phyloP scores from a whole-genome alignment of 2,113 vertebrate genomes.

The Cyprinodon variegatus region DNA sequence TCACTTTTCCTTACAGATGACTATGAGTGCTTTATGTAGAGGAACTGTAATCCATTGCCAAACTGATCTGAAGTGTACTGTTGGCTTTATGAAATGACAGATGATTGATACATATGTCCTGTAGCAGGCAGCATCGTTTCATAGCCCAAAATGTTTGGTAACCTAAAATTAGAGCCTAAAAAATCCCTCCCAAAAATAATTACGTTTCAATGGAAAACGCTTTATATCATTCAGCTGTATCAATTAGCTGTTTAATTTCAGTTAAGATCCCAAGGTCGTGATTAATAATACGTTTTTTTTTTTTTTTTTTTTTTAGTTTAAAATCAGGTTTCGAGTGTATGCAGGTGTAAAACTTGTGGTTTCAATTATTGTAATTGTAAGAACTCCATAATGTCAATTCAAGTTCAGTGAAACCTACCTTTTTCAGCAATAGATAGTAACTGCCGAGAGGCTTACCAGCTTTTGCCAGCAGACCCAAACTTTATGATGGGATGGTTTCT shows the following conservation, averaged over 20 bases:
- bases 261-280: neutral
- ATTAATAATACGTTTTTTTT: neutral
- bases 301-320: neutral
- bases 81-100: too few species aligned
- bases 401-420: neutral
- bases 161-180: neutral
- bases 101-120: too few species aligned
- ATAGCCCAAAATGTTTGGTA: neutral
- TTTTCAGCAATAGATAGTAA: neutral
- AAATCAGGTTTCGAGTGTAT: neutral
- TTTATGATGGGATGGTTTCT: neutral
- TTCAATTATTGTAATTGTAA: neutral
- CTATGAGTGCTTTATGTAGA: too few species aligned
- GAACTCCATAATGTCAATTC: neutral
- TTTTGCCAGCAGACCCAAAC: neutral
- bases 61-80: too few species aligned
- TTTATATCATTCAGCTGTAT: neutral
- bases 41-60: too few species aligned
- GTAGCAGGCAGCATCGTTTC: too few species aligned
- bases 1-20: too few species aligned
- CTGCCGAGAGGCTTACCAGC: too few species aligned
- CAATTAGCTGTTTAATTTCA: too few species aligned
- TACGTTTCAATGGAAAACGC: too few species aligned
- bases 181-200: too few species aligned
- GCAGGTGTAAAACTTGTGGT: neutral